Base-by-base conservation (phyloP, 2,113 vertebrate species). In the Chionodraco myersi region DNA sequence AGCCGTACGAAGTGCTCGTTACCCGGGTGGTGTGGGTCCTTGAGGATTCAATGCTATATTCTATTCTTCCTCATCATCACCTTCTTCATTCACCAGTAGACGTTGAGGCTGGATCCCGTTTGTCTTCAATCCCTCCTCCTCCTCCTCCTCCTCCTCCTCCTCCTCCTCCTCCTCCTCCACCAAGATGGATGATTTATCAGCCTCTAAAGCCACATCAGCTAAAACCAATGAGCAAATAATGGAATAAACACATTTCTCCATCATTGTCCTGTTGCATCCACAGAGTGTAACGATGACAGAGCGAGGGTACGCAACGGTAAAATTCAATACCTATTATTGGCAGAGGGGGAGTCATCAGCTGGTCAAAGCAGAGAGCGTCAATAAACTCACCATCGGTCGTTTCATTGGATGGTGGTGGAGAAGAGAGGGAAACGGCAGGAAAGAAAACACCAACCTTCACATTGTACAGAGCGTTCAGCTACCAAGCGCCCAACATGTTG, bases 181-280 rank as follows among this genome's bases (percentile, higher is more conserved):
- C 63, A 57, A 14, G 0, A 10, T 2, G 14, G 15, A 57, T 80
- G 72, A 92, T 88, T 89, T 86, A 91, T 90, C 84, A 51, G 72
- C 88, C 75, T 72, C 62, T 89, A 79, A 91, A 84, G 77, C 67
- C 71, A 30, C 72, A 81, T 89, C 63, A 73, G 84, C 64, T 36
- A 3, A 49, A 74, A 73, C 67, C 72, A 41, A 72, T 60, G 63
- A 83, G 83, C 65, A 88, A 88, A 81, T 61, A 64, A 86, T 59
- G 73, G 82, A 79, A 86, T 91, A 74, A 86, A 89, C 80, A 79
- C 80, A 81, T 89, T 88, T 86, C 76, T 79, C 76, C 65, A 78
- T 91, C 84, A 77, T 75, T 79, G 75, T 78, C 80, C 65, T 67
- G 48, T 76, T 85, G 79, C 73, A 49, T 79, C 75, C 58, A 11